Evolutionary conservation across 2,113 vertebrate species (phyloP), one percentile per base, ranked within the genome.

Genomic region (Rhynchopsitta pachyrhyncha): DNA sequence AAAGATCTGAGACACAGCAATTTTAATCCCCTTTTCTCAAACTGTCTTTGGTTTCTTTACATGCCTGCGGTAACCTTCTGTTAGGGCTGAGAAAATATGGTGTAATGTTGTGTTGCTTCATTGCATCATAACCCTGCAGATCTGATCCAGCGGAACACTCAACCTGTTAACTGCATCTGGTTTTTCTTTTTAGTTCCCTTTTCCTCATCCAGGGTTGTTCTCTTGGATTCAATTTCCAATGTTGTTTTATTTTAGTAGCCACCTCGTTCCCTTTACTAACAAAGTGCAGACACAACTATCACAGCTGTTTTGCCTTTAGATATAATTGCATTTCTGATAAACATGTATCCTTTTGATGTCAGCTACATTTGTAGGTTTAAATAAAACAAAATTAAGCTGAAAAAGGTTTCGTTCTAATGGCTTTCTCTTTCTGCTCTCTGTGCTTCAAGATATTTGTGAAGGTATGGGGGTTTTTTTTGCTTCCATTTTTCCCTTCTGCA

Each of bases 241-340:
- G 8, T 60, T 75, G 27, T 76, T 82, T 55, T 73, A 18, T 19
- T 76, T 0, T 28, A 83, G 39, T 13, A 74, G 28, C 37, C 25
- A 53, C 14, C n/a, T 81, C 35, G 9, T 75, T 68, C 16, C 16
- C 16, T 42, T 84, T 64, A 35, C 28, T 70, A 63, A 39, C 13
- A 84, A 86, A 66, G 23, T 41, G 27, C 2, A 1, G 33, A 17
- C 0, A 0, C 49, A 69, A 46, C 27, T 88, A 46, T 75, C 10
- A 11, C 20, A 70, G 82, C 29, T 41, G 9, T 86, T 93, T 73
- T 90, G 41, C 33, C 25, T 92, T 88, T 53, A 67, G 5, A 8
- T 63, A 13, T 47, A 57, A 19, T 63, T 86, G 25, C 7, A 15
- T 74, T 93, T 77, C 55, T 85, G 28, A 53, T 70, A 86, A 68